Conservation (phyloP, 2,113 vertebrate genomes). For the Dasyurus viverrinus region DNA sequence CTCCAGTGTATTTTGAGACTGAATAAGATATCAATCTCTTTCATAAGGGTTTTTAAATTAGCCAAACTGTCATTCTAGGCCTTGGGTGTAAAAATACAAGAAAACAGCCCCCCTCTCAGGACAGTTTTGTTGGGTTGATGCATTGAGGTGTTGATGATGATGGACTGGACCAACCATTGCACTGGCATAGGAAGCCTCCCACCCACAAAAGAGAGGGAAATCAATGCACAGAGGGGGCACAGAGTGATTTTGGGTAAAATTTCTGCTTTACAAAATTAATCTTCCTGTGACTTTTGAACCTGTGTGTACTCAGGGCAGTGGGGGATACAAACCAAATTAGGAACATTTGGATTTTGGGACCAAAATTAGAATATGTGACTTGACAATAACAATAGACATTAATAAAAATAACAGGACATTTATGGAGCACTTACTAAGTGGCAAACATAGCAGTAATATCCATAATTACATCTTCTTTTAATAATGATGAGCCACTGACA, state of each 20-base stretch:
- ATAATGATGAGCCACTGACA: neutral
- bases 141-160: too few species aligned
- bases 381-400: neutral
- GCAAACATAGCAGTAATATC: neutral
- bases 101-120: neutral
- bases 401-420: neutral
- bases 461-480: neutral
- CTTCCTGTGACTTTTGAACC: neutral
- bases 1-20: neutral
- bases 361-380: neutral
- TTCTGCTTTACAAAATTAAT: neutral
- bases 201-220: too few species aligned
- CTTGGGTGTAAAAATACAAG: neutral
- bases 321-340: neutral
- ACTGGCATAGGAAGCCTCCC: too few species aligned
- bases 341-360: too few species aligned
- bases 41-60: neutral
- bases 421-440: neutral
- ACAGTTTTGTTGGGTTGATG: too few species aligned
- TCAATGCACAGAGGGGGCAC: too few species aligned
- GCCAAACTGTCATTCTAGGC: neutral
- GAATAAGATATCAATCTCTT: neutral
- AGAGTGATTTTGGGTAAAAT: neutral
- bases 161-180: too few species aligned
- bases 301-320: neutral